Evolutionary conservation across 2,797 vertebrate species (phyloP).

Genomic region (Rousettus madagascariensis): DNA sequence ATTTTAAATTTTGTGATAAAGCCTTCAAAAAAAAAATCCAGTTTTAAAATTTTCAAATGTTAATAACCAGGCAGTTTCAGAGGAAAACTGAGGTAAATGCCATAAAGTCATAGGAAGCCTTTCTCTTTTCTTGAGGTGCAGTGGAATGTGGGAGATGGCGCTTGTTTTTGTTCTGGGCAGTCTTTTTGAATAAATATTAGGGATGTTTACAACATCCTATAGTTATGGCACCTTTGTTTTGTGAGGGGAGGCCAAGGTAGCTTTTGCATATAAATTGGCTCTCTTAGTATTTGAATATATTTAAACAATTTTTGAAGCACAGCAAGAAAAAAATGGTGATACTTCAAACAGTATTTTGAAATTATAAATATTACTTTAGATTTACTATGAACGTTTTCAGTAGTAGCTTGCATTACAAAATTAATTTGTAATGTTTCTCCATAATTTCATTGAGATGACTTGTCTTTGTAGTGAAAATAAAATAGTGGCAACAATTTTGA

Average conservation of each 20-base stretch:
- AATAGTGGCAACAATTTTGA: constrained; percentile 54
- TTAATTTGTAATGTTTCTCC: constrained; percentile 16
- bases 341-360: constrained; percentile 40
- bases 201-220: constrained; percentile 38
- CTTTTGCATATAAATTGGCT: constrained; percentile 49
- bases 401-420: neutral
- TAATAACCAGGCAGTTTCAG: neutral
- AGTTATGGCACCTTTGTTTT: constrained; percentile 39
- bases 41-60: neutral
- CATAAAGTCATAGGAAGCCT: neutral
- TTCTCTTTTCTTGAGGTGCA: neutral
- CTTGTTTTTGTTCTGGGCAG: neutral
- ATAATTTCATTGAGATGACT: constrained; percentile 25
- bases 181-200: constrained; percentile 46
- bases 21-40: constrained; percentile 7
- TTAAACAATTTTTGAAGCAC: constrained; percentile 43
- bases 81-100: constrained; percentile 20
- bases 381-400: constrained; percentile 29
- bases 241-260: constrained; percentile 18
- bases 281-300: neutral
- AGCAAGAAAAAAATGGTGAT: constrained; percentile 12
- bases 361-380: constrained; percentile 16
- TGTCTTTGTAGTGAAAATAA: constrained; percentile 31
- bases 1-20: neutral
- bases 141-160: too few relatives aligned